Conservation (phyloP, 2,888 invertebrate species). For the Napeogenes sylphis region DNA sequence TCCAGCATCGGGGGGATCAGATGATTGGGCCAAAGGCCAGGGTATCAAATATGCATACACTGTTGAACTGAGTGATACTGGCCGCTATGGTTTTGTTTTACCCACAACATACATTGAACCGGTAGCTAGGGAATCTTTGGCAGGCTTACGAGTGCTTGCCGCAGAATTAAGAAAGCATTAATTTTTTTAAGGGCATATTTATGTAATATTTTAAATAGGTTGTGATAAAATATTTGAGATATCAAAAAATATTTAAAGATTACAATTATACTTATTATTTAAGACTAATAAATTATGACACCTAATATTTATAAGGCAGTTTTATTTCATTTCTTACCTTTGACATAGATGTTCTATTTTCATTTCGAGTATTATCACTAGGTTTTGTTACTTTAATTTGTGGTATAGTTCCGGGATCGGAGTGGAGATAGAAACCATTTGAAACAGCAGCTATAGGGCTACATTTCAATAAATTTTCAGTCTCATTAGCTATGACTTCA, state of each 20-base stretch:
- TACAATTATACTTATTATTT: slow-evolving; percentile 11
- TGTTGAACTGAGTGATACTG: slow-evolving; percentile 91
- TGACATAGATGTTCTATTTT: slow-evolving; percentile 35
- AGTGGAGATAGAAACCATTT: slow-evolving; percentile 36
- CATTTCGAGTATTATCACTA: slow-evolving; percentile 38
- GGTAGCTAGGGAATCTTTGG: slow-evolving; percentile 86
- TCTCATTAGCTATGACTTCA: slow-evolving; percentile 63
- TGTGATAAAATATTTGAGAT: slow-evolving; percentile 28
- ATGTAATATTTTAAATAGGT: slow-evolving; percentile 32
- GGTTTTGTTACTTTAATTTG: slow-evolving; percentile 65
- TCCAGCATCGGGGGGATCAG: slow-evolving; percentile 89
- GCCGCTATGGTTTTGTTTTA: slow-evolving; percentile 90
- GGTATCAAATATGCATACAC: slow-evolving; percentile 93
- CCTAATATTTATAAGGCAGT: neutral
- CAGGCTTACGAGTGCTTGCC: slow-evolving; percentile 81
- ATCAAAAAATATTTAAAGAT: slow-evolving; percentile 20
- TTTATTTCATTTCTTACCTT: slow-evolving; percentile 46
- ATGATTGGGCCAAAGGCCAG: slow-evolving; percentile 94
- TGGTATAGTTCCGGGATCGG: slow-evolving; percentile 46
- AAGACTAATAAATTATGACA: slow-evolving; percentile 7
- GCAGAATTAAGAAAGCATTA: slow-evolving; percentile 40
- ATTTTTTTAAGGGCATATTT: slow-evolving; percentile 7
- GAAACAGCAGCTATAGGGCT: slow-evolving; percentile 43
- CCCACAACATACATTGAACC: slow-evolving; percentile 87
- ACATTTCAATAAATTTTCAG: slow-evolving; percentile 58